Evolutionary conservation across 2,113 vertebrate species (phyloP), one percentile per base, ranked within the genome.

Genomic region (Hypomesus transpacificus): DNA sequence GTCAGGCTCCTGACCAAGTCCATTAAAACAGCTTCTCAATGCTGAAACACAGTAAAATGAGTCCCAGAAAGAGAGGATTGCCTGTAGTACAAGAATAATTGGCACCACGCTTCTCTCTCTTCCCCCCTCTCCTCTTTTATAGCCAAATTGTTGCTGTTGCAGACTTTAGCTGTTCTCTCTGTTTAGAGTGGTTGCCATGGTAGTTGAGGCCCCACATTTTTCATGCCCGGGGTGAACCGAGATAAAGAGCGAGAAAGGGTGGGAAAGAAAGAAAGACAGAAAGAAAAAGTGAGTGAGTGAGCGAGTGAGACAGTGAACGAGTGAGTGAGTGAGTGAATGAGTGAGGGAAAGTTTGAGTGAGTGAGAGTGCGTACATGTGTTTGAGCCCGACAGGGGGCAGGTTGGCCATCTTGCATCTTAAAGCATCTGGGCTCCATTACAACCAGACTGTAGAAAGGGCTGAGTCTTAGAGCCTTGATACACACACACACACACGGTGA

Each of bases 341-440:
- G 76, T 69, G 75, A 76, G 79, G 24, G 69, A 64, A 71, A 7
- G 54, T 21, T 56, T 50, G 69, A 51, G 69, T 24, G 34, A 51
- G 69, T 22, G 56, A 46, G 54, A 59, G 68, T 13, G 20, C 22
- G 56, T 46, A 54, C 16, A 31, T 39, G 53, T 77, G 52, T 60
- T 77, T 69, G 70, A 65, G 76, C 68, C 71, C 76, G 79, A 84
- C 75, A 78, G 80, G 57, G 63, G 73, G 82, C 77, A 76, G 72
- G 82, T 86, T 79, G 71, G 80, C 79, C 87, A 75, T 85, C 90
- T 88, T 87, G 87, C 88, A 87, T 90, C 80, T 92, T 85, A 89
- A 87, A 90, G 87, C 89, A 89, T 85, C 86, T 88, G 82, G 85
- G 87, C 80, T 86, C 75, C 78, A 87, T 88, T 88, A 79, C 61